Percentiles rank a stretch among this genome's conserved stretches.
phyloP scores from a whole-genome alignment of 64 coral and sea anemone genomes.

The Catalaphyllia jardinei region DNA sequence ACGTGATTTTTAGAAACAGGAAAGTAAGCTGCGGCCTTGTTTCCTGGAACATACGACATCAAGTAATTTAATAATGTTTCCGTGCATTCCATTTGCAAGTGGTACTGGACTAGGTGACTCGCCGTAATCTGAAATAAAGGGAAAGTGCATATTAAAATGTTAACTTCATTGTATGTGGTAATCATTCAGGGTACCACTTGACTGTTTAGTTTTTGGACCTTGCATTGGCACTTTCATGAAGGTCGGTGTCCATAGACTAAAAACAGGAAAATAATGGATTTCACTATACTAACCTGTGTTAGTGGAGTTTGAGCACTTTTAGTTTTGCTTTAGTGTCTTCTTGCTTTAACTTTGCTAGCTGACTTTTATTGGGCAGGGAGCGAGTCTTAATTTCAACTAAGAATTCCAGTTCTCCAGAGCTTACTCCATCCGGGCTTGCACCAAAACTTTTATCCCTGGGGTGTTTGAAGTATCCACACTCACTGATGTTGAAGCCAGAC shows the following conservation, averaged over 20 bases:
- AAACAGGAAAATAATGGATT: background rate
- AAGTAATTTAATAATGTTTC: conserved; percentile 66
- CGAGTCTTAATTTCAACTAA: conserved; percentile 68
- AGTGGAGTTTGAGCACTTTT: conserved; percentile 50
- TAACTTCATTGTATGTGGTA: conserved; percentile 1
- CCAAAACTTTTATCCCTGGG: conserved; percentile 74
- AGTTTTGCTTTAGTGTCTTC: conserved; percentile 52
- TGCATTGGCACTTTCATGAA: background rate
- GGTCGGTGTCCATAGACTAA: background rate
- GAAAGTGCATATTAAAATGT: conserved; percentile 46
- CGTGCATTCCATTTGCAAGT: conserved; percentile 73
- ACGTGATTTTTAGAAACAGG: conserved; percentile 57
- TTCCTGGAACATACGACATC: conserved; percentile 81
- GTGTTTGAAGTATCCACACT: too few species aligned
- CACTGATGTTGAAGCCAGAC: conserved; percentile 36
- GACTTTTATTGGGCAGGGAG: conserved; percentile 60
- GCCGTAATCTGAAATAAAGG: conserved; percentile 55
- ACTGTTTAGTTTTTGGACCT: too few species aligned
- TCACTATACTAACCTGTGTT: conserved; percentile 28
- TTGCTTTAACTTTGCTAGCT: conserved; percentile 67
- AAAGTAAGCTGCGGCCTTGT: conserved; percentile 55
- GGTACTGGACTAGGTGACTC: conserved; percentile 52
- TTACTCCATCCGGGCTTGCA: conserved; percentile 70
- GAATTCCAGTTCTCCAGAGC: conserved; percentile 51
- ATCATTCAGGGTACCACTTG: too few species aligned